Conservation (phyloP, 2,888 invertebrate species). For the Flexamia atlantica region DNA sequence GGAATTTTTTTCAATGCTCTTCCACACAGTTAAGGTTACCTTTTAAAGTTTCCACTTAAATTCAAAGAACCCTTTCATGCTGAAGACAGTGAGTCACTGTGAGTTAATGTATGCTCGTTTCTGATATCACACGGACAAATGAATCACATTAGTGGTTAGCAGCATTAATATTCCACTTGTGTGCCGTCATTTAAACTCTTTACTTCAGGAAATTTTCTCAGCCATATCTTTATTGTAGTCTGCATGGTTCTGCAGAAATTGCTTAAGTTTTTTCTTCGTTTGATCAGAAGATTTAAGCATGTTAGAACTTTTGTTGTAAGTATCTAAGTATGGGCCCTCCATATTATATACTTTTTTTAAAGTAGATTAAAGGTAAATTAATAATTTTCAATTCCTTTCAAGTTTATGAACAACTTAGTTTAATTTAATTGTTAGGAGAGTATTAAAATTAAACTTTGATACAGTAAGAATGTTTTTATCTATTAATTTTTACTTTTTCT, state of each 20-base stretch:
- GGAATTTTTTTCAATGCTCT: background rate
- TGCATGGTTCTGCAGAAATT: background rate
- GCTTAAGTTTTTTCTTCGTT: background rate
- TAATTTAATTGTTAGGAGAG: no score
- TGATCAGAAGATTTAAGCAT: background rate
- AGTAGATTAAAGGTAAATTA: no score
- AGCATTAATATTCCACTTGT: background rate
- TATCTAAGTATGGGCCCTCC: no score
- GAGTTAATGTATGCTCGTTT: background rate
- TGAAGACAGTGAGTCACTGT: conserved; percentile 22
- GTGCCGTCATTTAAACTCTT: background rate
- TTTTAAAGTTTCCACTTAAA: background rate
- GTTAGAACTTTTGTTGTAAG: background rate
- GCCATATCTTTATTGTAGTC: background rate
- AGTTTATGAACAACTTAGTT: no score
- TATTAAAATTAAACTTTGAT: no score
- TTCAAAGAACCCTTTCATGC: conserved; percentile 6
- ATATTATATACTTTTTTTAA: no score
- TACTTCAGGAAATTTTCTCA: background rate
- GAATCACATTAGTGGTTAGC: background rate
- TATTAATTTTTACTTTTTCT: no score
- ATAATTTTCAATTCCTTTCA: no score
- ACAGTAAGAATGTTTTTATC: no score
- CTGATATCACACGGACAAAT: conserved; percentile 16
- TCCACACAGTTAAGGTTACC: background rate